phyloP scores from a whole-genome alignment of 92 coral and sea anemone species.

The Zoanthus sansibaricus region DNA sequence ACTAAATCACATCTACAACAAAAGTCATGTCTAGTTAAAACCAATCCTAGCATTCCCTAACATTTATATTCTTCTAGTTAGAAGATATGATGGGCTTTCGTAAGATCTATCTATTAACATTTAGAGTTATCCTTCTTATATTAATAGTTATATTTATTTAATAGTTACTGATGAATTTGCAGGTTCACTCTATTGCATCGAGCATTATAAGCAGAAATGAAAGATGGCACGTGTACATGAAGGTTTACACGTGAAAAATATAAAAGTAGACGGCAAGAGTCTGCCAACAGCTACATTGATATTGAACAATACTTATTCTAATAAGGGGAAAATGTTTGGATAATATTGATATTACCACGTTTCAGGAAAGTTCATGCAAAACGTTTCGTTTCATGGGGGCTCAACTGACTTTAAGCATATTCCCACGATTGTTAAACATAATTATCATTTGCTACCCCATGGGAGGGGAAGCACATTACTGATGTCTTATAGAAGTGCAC shows the following conservation, averaged over 20 bases:
- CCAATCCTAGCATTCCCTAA: too few species aligned
- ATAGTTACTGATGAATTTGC: neutral
- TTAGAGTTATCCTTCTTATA: neutral
- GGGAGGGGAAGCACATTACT: neutral
- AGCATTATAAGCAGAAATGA: constrained; percentile 22
- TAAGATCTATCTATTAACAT: too few species aligned
- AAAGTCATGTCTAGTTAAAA: too few species aligned
- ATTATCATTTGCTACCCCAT: constrained; percentile 11
- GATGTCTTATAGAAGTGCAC: constrained; percentile 29
- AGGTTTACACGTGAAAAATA: neutral
- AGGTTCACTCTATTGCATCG: constrained; percentile 47
- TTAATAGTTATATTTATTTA: neutral
- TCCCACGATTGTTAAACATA: constrained; percentile 42
- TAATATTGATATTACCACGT: neutral
- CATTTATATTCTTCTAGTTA: too few species aligned
- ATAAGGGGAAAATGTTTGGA: constrained; percentile 65
- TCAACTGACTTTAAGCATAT: constrained; percentile 44
- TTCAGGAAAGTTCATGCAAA: constrained; percentile 50
- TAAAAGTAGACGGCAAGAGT: neutral
- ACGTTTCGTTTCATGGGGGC: constrained; percentile 66
- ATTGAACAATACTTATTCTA: constrained; percentile 46
- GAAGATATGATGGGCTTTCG: too few species aligned
- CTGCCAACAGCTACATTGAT: constrained; percentile 15
- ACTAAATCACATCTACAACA: too few species aligned
- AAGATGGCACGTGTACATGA: constrained; percentile 11